These are phyloP conservation scores for Neosilurus hyrtlii DNA, from an alignment of 2,797 vertebrate genomes.

Conservation along the genomic window DNA sequence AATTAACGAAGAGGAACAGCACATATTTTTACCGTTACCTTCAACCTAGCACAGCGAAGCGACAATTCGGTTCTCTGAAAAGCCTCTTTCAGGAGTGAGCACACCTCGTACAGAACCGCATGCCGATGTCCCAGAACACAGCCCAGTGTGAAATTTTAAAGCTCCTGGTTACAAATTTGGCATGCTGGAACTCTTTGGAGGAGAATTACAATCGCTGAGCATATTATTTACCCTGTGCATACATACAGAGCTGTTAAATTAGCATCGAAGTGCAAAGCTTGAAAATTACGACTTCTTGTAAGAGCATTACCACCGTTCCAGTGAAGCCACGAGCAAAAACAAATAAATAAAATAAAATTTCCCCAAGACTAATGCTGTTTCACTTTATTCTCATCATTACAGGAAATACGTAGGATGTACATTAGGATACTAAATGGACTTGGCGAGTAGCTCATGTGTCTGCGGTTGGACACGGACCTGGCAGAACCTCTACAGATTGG, in stretches of 20 bases:
- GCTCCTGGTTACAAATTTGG: not conserved
- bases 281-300: not conserved
- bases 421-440: conserved; percentile 10
- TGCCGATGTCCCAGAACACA: too few relatives aligned
- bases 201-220: not conserved
- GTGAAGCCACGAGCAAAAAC: not conserved
- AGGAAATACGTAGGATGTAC: not conserved
- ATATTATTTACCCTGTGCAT: not conserved
- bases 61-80: not conserved
- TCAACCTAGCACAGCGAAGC: not conserved
- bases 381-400: conserved; percentile 8
- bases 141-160: not conserved
- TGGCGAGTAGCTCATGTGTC: not conserved
- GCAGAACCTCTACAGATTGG: not conserved
- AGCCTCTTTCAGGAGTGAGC: not conserved
- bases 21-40: not conserved
- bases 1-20: not conserved
- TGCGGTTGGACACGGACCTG: not conserved
- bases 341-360: not conserved
- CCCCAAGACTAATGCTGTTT: not conserved
- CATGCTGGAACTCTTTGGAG: not conserved
- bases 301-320: not conserved
- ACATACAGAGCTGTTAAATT: conserved; percentile 2
- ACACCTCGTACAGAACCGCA: not conserved
- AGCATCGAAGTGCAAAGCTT: not conserved